Evolutionary conservation across 2,888 invertebrate species (phyloP).

Genomic region (Chironomus riparius): DNA sequence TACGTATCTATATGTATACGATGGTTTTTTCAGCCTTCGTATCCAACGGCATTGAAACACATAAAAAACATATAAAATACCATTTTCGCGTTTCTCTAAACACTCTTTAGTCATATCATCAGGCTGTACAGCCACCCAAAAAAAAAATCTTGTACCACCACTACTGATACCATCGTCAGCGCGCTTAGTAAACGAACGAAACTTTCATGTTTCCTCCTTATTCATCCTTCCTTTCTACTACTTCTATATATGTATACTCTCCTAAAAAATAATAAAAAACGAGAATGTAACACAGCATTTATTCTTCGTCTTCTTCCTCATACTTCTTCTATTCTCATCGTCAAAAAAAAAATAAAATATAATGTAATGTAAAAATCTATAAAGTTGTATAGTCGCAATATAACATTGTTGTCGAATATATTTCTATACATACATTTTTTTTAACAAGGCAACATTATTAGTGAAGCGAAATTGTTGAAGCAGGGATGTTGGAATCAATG

Average conservation of each 20-base stretch:
- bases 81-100: slow-evolving; percentile 26
- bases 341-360: slow-evolving; percentile 13
- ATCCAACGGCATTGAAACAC: slow-evolving; percentile 19
- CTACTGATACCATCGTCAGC: background rate
- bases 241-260: background rate
- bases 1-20: background rate
- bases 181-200: background rate
- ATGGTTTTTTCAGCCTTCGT: background rate
- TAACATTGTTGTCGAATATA: slow-evolving; percentile 1
- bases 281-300: background rate
- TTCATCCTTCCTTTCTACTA: background rate
- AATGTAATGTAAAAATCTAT: slow-evolving; percentile 24
- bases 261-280: background rate
- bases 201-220: slow-evolving; percentile 9
- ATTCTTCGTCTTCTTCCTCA: background rate
- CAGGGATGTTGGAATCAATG: background rate
- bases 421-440: background rate
- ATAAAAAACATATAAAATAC: slow-evolving; percentile 25
- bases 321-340: background rate
- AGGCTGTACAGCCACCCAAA: background rate
- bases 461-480: background rate
- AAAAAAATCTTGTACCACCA: background rate
- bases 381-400: background rate
- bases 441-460: slow-evolving; percentile 20
- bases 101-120: slow-evolving; percentile 24